Base-by-base conservation (phyloP, 2,888 invertebrate genomes). In the Leptogaster cylindrica region DNA sequence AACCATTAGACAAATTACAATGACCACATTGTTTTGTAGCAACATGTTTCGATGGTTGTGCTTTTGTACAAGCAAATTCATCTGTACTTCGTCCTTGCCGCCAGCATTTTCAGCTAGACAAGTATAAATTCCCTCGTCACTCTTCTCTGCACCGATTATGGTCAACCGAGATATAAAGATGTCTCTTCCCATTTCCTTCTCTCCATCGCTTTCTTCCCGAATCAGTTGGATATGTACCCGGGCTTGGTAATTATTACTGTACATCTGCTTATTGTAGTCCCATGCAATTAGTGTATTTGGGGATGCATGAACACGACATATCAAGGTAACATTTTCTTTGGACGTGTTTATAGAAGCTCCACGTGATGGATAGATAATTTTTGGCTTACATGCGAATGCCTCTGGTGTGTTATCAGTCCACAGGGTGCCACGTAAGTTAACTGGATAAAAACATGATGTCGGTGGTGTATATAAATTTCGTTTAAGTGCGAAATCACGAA, bases 71-170 rank as follows among this genome's bases (percentile, higher is more conserved):
- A 77, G 69, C 41, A 78, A 68, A 70, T 73, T 76, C 44, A 93
- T 82, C 76, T 90, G 91, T 66, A 87, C 86, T 75, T 91, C 89
- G 73, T 88, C 89, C 12, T 87, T 85, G 1, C 93, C 94, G 1
- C 91, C 94, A 0, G 87, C 85, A 78, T 92, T 94, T 75, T 87
- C 89, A 0, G 93, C 94, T 7, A 89, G 85, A 76, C 95, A 95
- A 55, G 87, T 83, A 76, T 90, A 91, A 55, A 87, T 87, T 2
- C 91, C 91, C 73, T 87, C 86, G 76, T 91, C 91, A 33, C 86
- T 84, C 25, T 82, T 82, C 16, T 84, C 83, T 0, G 88, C 85
- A 55, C 88, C 85, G 0, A 86, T 77, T 39, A 91, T 87, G 0
- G 90, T 90, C 12, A 92, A 79, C 2, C 78, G 76, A 8, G 78